Percentiles rank a stretch among this genome's conserved stretches.
Evolutionary conservation across 30 jellyfish, hydroid and myxozoan genomes (phyloP).

Genomic region (Mastigias papua): DNA sequence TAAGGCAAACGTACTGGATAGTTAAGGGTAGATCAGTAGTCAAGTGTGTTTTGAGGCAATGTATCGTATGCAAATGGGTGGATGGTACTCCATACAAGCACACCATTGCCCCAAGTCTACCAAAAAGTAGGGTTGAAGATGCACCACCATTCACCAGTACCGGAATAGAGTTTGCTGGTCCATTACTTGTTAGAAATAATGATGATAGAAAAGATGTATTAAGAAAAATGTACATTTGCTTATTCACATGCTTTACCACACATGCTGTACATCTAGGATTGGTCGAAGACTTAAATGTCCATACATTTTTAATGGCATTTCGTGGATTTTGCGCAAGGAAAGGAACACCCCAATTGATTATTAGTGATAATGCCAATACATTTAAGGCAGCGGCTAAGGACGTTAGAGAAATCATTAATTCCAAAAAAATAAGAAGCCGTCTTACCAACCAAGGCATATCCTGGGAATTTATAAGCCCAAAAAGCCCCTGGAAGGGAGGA

Average conservation of each 20-base stretch:
- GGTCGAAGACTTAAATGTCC: not conserved
- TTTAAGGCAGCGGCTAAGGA: not conserved
- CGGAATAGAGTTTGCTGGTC: conserved; percentile 65
- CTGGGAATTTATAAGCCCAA: not conserved
- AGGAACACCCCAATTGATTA: not conserved
- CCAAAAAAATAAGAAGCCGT: not conserved
- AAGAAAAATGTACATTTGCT: conserved; percentile 7
- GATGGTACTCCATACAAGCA: conserved; percentile 9
- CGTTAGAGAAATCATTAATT: not conserved
- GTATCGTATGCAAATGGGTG: conserved; percentile 29
- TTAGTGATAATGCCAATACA: not conserved
- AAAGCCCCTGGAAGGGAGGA: not conserved
- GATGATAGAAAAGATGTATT: not conserved
- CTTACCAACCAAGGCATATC: not conserved
- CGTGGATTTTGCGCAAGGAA: conserved; percentile 9
- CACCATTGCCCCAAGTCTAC: conserved; percentile 16
- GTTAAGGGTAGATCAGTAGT: conserved; percentile 18
- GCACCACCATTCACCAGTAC: conserved; percentile 21
- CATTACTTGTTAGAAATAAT: conserved; percentile 13
- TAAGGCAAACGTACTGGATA: conserved; percentile 33
- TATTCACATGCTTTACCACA: conserved; percentile 20
- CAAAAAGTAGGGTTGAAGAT: conserved; percentile 18
- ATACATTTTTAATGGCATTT: conserved; percentile 6
- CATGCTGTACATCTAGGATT: conserved; percentile 39
- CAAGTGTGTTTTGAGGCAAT: conserved; percentile 1